Evolutionary conservation across 2,113 vertebrate genomes (phyloP).

Genomic region (Dasyprocta punctata): DNA sequence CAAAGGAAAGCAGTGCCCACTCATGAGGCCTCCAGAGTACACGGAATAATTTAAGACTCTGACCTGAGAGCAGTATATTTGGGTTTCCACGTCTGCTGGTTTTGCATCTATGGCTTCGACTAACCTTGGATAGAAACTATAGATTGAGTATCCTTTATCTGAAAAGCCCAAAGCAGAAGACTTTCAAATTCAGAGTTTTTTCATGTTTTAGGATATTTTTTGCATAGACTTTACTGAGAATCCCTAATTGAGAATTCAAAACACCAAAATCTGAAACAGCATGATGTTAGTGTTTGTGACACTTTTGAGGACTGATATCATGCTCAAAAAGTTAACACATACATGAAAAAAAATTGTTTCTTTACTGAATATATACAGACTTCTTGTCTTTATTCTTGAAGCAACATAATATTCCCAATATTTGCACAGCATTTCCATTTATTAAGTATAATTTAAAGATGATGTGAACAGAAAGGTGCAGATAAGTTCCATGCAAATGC

Average conservation of each 20-base stretch:
- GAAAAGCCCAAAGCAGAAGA: not conserved
- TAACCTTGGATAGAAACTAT: not conserved
- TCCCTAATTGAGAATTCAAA: not conserved
- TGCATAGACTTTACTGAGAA: not conserved
- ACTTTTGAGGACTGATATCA: not conserved
- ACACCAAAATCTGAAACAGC: not conserved
- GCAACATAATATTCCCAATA: not conserved
- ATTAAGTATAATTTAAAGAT: no score
- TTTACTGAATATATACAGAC: no score
- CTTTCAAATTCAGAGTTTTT: not conserved
- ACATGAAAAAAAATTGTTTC: not conserved
- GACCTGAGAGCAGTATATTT: not conserved
- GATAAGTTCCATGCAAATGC: not conserved
- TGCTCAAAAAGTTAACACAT: not conserved
- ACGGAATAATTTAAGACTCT: not conserved
- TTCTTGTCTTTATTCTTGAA: not conserved
- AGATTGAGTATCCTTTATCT: not conserved
- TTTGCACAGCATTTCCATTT: not conserved
- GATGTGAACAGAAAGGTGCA: no score
- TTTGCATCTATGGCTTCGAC: not conserved
- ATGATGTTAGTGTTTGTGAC: not conserved
- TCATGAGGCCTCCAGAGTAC: not conserved
- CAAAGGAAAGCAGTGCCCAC: not conserved
- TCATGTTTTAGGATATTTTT: not conserved
- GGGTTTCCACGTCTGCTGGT: not conserved